These are phyloP conservation scores for Drosophila nr. perissopoda DNA, from an alignment of 2,888 invertebrate genomes.

Conservation along the genomic window DNA sequence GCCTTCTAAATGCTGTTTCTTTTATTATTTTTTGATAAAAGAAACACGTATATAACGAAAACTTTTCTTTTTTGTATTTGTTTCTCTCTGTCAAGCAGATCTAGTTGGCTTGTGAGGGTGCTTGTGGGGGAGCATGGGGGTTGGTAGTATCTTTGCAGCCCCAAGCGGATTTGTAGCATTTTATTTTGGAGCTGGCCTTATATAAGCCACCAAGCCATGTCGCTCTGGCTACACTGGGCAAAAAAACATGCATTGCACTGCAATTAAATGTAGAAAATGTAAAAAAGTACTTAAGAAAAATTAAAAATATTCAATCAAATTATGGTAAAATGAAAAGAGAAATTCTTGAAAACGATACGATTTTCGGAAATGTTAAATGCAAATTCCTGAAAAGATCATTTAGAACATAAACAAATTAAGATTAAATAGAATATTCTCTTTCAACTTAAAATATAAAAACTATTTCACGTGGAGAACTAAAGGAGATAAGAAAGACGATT, in stretches of 20 bases:
- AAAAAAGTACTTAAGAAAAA: not conserved
- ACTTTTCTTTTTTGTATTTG: conserved; percentile 20
- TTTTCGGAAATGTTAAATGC: not conserved
- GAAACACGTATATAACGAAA: conserved; percentile 24
- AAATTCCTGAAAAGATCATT: not conserved
- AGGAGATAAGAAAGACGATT: not conserved
- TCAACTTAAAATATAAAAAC: not conserved
- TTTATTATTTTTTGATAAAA: not conserved
- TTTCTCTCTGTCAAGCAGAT: conserved; percentile 12
- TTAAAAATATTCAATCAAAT: not conserved
- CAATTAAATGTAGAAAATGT: not conserved
- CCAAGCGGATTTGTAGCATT: conserved; percentile 70
- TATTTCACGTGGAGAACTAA: not conserved
- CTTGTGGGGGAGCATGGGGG: not conserved
- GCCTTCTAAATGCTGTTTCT: not conserved
- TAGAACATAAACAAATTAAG: not conserved
- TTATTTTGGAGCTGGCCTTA: conserved; percentile 46
- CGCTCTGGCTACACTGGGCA: conserved; percentile 1
- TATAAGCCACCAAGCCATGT: conserved; percentile 51
- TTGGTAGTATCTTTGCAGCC: conserved; percentile 16
- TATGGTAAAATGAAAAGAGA: not conserved
- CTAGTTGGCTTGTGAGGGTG: not conserved
- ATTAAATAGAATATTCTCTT: not conserved
- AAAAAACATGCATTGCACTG: not conserved
- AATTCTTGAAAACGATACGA: not conserved